Conservation (phyloP, 2,888 invertebrate genomes). For the Dasypogon diadema region DNA sequence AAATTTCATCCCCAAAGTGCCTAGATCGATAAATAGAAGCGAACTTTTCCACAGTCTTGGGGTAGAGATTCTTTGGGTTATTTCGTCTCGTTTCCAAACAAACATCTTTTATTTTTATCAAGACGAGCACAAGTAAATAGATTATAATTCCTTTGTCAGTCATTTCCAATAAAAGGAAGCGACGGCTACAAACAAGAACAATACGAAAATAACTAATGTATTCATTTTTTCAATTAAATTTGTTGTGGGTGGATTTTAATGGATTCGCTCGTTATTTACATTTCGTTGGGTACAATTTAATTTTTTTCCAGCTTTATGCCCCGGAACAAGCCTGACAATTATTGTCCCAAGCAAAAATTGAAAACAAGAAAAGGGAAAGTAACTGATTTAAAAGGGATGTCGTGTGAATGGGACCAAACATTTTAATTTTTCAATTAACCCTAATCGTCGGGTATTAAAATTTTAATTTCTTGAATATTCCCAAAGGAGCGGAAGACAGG, state of each 20-base stretch:
- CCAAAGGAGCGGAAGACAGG: not conserved
- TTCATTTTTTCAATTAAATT: slow-evolving; percentile 22
- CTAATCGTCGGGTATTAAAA: not conserved
- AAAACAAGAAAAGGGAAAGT: not conserved
- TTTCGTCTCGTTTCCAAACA: too few species aligned
- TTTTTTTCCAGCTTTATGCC: not conserved
- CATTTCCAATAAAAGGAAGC: not conserved
- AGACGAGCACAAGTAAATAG: too few species aligned
- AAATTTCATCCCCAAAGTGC: too few species aligned
- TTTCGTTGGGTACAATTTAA: slow-evolving; percentile 15
- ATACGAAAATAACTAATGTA: slow-evolving; percentile 1
- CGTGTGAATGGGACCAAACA: not conserved
- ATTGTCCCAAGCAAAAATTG: not conserved
- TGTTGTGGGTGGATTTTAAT: not conserved
- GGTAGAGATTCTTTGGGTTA: too few species aligned
- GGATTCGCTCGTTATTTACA: slow-evolving; percentile 23
- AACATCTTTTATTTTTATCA: too few species aligned
- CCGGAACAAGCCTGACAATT: not conserved
- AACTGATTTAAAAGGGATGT: not conserved
- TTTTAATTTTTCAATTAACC: slow-evolving; percentile 3
- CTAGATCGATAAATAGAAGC: too few species aligned
- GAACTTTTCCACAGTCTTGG: too few species aligned
- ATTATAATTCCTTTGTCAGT: too few species aligned
- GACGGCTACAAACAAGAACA: not conserved
- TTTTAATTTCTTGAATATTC: not conserved